Evolutionary conservation across 2,888 invertebrate species (phyloP).

Genomic region (Rhabditoides inermis): DNA sequence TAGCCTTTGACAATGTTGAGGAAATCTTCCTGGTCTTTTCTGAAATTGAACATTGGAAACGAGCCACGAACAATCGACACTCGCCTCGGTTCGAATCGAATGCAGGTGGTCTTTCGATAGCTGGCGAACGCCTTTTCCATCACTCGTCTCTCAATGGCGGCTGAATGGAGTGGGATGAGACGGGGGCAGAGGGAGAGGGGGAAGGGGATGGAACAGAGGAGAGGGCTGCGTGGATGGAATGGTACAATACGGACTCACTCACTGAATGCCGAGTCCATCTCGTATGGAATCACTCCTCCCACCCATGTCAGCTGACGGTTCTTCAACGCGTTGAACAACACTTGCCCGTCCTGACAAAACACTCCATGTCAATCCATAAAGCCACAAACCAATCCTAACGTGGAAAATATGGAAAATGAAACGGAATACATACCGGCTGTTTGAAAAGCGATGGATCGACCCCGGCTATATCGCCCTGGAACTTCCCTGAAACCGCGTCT

Average conservation of each 20-base stretch:
- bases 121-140: slow-evolving; percentile 44
- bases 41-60: too few species aligned
- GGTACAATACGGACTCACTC: slow-evolving; percentile 15
- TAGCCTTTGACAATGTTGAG: slow-evolving; percentile 50
- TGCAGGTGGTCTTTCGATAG: slow-evolving; percentile 51
- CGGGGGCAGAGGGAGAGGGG: not conserved
- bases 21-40: slow-evolving; percentile 50
- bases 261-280: slow-evolving; percentile 50
- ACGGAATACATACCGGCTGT: slow-evolving; percentile 23
- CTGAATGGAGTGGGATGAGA: too few species aligned
- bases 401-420: too few species aligned
- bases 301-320: slow-evolving; percentile 47
- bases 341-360: slow-evolving; percentile 27
- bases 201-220: not conserved
- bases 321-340: slow-evolving; percentile 46
- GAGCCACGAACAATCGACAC: too few species aligned
- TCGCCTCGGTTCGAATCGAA: slow-evolving; percentile 52
- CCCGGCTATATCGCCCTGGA: slow-evolving; percentile 51
- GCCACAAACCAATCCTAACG: not conserved
- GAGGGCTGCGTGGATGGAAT: too few species aligned
- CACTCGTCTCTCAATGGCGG: slow-evolving; percentile 34
- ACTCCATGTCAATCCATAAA: too few species aligned
- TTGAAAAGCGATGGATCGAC: slow-evolving; percentile 34
- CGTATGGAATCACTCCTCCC: slow-evolving; percentile 44
- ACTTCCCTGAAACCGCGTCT: slow-evolving; percentile 38